Base-by-base conservation (phyloP, 1,140 invertebrate species). In the Chrysomallon squamiferum region DNA sequence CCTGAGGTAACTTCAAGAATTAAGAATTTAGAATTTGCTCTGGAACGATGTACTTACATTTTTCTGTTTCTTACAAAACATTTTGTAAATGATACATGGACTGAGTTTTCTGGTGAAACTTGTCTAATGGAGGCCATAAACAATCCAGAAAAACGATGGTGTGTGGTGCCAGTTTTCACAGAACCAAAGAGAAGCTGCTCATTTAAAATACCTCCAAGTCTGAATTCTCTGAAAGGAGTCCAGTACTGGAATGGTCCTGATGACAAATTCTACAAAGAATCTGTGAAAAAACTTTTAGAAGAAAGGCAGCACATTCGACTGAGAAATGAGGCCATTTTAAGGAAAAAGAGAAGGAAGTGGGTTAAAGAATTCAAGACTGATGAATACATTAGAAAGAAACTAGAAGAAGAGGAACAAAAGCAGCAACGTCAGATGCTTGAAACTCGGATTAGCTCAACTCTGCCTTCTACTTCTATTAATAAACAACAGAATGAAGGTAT, bases 81-180 rank as follows among this genome's bases (percentile, higher is more conserved):
- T 11, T 77, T 77, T 57, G 59, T 65, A 43, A 43, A 69, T 25
- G 69, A 69, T 66, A 69, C 68, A 38, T 77, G 75, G 75, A 63
- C 62, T 22, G 67, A 66, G 25, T 62, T 75, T 30, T 67, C 70
- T 4, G 71, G 75, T 62, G 75, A 77, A 47, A 59, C 45, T 30
- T 74, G 72, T 60, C 49, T 77, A 43, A 77, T 77, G 70, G 69
- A 71, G 25, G 66, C 70, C n/a, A 75, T 77, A 18, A 66, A 70
- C 33, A 71, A 77, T 54, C 66, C 62, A 25, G 49, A 67, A 0
- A 77, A 77, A 30, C 65, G 65, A 38, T 77, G 75, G 72, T 75
- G 75, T 68, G 72, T 77, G 2, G 71, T 77, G 9, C 75, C 75
- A 25, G 72, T 77, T 9, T 73, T 69, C 25, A 75, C 75, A 32